Conservation (phyloP, 2,113 vertebrate species). For the Melanostigma gelatinosum region DNA sequence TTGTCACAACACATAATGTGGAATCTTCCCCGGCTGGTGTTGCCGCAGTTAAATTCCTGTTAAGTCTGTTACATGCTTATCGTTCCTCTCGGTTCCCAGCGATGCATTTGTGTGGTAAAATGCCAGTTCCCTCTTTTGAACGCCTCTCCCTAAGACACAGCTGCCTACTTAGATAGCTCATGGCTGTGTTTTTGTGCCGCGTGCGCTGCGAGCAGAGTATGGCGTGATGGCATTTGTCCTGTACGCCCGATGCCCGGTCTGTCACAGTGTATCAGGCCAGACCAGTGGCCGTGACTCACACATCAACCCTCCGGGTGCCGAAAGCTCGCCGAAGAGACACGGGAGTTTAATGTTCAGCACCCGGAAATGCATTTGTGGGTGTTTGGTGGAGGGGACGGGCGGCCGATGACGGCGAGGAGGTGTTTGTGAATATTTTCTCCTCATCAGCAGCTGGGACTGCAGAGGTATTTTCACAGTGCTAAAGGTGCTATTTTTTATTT, state of each 20-base stretch:
- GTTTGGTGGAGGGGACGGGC: not conserved
- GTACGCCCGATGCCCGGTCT: constrained; percentile 65
- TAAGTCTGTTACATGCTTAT: constrained; percentile 50
- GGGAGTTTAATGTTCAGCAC: constrained; percentile 50
- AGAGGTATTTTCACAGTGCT: constrained; percentile 6
- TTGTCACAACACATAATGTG: constrained; percentile 26
- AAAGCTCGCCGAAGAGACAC: constrained; percentile 50
- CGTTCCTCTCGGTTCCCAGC: constrained; percentile 22
- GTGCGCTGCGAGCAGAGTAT: constrained; percentile 27
- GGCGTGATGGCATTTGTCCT: constrained; percentile 73
- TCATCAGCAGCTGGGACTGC: not conserved
- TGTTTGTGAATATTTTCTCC: constrained; percentile 21
- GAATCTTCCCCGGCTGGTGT: constrained; percentile 39
- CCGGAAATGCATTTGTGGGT: constrained; percentile 38
- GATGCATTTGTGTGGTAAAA: constrained; percentile 47
- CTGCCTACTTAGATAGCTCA: constrained; percentile 58
- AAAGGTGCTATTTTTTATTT: not conserved
- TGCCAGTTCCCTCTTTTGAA: constrained; percentile 53
- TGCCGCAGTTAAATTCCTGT: constrained; percentile 30
- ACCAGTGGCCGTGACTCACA: constrained; percentile 70
- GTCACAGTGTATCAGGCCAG: constrained; percentile 68
- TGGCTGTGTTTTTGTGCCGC: constrained; percentile 55
- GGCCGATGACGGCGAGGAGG: not conserved
- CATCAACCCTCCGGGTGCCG: constrained; percentile 59
- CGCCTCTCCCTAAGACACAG: constrained; percentile 52